phyloP scores from a whole-genome alignment of 2,797 vertebrate species.

The Linurgus olivaceus region DNA sequence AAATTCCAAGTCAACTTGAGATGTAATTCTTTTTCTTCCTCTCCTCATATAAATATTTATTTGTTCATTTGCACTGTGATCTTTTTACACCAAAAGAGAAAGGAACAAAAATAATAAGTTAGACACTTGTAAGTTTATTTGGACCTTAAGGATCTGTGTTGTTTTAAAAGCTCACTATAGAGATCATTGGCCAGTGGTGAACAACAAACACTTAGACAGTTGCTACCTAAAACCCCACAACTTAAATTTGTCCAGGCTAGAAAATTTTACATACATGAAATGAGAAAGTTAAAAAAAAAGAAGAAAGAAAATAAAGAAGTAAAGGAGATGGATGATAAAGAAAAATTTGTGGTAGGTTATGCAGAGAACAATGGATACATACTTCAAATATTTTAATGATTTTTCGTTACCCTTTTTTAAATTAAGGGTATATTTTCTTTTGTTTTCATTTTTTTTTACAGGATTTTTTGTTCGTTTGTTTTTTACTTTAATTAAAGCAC shows the following conservation, averaged over 20 bases:
- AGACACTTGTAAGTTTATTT: background rate
- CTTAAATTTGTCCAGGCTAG: background rate
- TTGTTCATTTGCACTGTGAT: background rate
- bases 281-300: background rate
- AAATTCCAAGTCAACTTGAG: background rate
- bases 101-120: background rate
- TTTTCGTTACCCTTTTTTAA: rapidly evolving
- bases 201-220: background rate
- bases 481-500: background rate
- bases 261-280: too few species aligned
- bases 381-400: background rate
- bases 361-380: background rate
- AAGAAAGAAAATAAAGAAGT: rapidly evolving
- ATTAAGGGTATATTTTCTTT: background rate
- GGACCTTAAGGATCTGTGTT: background rate
- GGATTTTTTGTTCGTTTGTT: background rate
- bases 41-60: background rate
- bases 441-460: rapidly evolving
- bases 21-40: background rate
- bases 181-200: background rate
- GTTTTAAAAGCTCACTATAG: background rate
- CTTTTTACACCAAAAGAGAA: background rate
- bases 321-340: background rate
- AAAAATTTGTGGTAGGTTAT: background rate
- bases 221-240: rapidly evolving